Base-by-base conservation (phyloP, 2,113 vertebrate species). In the Gambusia affinis region DNA sequence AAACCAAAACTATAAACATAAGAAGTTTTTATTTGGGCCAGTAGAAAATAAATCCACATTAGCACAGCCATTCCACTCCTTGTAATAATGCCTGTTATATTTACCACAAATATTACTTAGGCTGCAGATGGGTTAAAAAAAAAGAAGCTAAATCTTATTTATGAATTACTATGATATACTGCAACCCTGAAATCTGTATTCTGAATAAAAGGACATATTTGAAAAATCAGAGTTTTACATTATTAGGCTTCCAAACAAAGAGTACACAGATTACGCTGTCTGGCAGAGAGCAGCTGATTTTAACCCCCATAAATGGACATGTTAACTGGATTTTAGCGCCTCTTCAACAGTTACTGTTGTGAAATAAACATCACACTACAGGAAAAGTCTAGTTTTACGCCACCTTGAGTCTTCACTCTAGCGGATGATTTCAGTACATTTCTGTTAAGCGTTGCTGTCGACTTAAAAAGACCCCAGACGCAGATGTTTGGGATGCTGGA, bases 391-490 rank as follows among this genome's bases (percentile, higher is more conserved):
- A 11, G 17, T 28, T 28, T 4, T n/a, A 67, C 7, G 1, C 42
- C 12, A 30, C 10, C 51, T 30, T 2, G 3, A 28, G 28, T 30
- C 6, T 22, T 17, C 24, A 75, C 69, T 64, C 29, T 24, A 63
- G 22, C 44, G 8, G 3, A 70, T 60, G 5, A n/a, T 47, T 27
- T 10, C 8, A 11, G 62, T 44, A 42, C 33, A 35, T 4, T 4
- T n/a, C 22, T 61, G 79, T 75, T 79, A 78, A 12, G 81, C 70
- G 82, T 70, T 80, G 82, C 79, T 78, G 68, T 75, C 5, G 8
- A 86, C 81, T 85, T 83, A 85, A 78, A 80, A 87, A 75, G 67
- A 81, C 64, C 77, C 76, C 60, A 87, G 82, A 85, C 79, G 73
- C 60, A 87, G 84, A 85, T 78, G 81, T 86, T 81, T 60, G 17